phyloP scores from a whole-genome alignment of 2,113 vertebrate species.

The Poeciliopsis prolifica region DNA sequence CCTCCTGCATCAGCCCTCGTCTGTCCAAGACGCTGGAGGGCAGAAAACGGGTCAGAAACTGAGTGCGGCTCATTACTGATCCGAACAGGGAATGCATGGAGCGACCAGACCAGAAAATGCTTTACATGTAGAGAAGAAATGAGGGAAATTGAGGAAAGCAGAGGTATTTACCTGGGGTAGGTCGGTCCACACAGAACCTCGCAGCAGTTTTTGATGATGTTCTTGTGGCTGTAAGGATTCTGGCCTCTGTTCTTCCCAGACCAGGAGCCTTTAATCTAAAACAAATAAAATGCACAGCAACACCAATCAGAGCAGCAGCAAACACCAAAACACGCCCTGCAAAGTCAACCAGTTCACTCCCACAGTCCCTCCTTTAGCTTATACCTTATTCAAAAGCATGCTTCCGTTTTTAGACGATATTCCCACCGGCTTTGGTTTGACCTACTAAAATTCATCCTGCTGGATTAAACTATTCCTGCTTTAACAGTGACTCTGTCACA shows the following conservation, averaged over 20 bases:
- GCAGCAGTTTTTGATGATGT: conserved; percentile 96
- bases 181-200: conserved; percentile 94
- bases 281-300: conserved; percentile 2
- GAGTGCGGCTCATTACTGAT: conserved; percentile 14
- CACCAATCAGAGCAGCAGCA: conserved; percentile 2
- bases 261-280: conserved; percentile 98
- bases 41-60: conserved; percentile 35
- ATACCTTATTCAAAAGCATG: conserved; percentile 72
- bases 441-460: conserved; percentile 62
- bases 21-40: conserved; percentile 81
- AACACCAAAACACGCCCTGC: conserved; percentile 3
- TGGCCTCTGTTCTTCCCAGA: conserved; percentile 96
- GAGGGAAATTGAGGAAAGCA: accelerated
- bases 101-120: not conserved
- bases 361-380: conserved; percentile 25
- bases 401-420: conserved; percentile 63
- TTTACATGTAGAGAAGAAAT: not conserved
- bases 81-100: not conserved
- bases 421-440: conserved; percentile 61
- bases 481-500: conserved; percentile 27
- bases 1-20: conserved; percentile 77
- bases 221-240: conserved; percentile 97
- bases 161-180: conserved; percentile 86
- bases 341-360: not conserved
- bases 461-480: conserved; percentile 55